Evolutionary conservation across 2,888 invertebrate species (phyloP), one percentile per base, ranked within the genome.

Genomic region (Choristoneura rosaceana): DNA sequence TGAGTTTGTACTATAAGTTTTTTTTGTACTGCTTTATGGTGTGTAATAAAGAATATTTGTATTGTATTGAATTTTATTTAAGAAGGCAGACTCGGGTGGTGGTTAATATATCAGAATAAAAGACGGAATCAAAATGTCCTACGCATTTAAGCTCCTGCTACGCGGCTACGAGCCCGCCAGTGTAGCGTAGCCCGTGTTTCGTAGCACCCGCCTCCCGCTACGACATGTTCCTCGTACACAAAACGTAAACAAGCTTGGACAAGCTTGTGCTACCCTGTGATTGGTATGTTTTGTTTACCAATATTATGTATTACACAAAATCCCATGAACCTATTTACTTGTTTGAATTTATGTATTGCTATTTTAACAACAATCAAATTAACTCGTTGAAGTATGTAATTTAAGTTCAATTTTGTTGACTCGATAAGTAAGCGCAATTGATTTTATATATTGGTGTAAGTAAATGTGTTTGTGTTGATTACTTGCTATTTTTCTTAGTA

Each of bases 151-250:
- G 43, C 43, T 9, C 34, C 65, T 3, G 62, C 55, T 66, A 64
- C 70, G 45, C 17, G 34, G 45, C 63, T 68, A 71, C 71, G 55
- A 3, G 12, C 34, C 25, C 71, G 43, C n/a, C 74, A 64, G 70
- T 70, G 33, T n/a, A 59, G 67, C 70, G 74, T 74, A 74, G 74
- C 71, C 10, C 71, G 58, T 47, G 63, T 68, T 38, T 38, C 68
- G 64, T 68, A 69, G 73, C 73, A 73, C 64, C 59, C 73, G 73
- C 64, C 33, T 64, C 59, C 10, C 38, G 61, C 62, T 47, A 34
- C 50, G 64, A 64, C 68, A 63, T 69, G 59, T 43, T 60, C 45
- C 52, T 34, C 14, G 0, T 10, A 38, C n/a, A 68, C 68, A 47
- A 71, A 43, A 68, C 71, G 61, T 67, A 67, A 70, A 63, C 60